phyloP scores from a whole-genome alignment of 92 coral and sea anemone genomes.

The Desmophyllum pertusum region DNA sequence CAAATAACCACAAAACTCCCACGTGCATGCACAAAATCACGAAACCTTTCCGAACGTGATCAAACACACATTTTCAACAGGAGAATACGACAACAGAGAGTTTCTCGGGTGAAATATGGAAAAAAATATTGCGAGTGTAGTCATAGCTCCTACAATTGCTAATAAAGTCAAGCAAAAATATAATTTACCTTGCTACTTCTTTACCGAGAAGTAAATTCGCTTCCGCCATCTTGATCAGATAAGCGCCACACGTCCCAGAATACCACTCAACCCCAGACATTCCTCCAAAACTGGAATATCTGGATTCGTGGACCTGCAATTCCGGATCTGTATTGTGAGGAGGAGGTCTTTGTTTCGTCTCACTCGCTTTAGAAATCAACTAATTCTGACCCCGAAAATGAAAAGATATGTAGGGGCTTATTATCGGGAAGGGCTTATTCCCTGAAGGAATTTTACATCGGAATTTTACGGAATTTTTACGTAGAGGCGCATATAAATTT shows the following conservation, averaged over 20 bases:
- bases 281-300: constrained; percentile 40
- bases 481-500: too few species aligned
- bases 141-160: not conserved
- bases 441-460: too few species aligned
- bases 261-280: not conserved
- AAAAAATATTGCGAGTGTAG: not conserved
- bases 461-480: too few species aligned
- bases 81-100: not conserved
- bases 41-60: not conserved
- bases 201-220: constrained; percentile 64
- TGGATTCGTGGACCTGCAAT: constrained; percentile 33
- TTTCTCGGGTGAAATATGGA: not conserved
- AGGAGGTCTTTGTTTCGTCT: too few species aligned
- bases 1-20: too few species aligned
- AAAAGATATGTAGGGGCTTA: too few species aligned
- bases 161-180: not conserved
- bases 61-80: not conserved
- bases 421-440: too few species aligned
- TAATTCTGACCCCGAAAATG: too few species aligned
- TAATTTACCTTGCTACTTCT: constrained; percentile 62
- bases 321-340: too few species aligned
- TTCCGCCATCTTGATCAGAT: constrained; percentile 62
- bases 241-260: constrained; percentile 26
- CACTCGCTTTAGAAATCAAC: too few species aligned
- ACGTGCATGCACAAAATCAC: not conserved